Percentiles rank a stretch among this genome's conserved stretches.
Conservation (phyloP, 1,140 invertebrate genomes). For the Apocrypta bakeri region DNA sequence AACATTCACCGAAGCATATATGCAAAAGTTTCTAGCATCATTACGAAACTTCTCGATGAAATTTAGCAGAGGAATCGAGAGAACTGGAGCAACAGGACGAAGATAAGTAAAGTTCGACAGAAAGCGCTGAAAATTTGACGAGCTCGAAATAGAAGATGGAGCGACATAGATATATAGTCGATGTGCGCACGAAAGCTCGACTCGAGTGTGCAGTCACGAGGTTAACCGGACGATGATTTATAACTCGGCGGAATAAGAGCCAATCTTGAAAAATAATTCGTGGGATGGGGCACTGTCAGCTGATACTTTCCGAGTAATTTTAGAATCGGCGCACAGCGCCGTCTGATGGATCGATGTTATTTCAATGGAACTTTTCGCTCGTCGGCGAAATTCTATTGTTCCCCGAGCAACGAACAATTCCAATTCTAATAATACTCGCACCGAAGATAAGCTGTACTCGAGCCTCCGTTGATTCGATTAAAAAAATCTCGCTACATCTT, state of each 20-base stretch:
- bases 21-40: too few species aligned
- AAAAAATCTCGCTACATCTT: background rate
- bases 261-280: constrained; percentile 18
- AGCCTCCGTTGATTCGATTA: background rate
- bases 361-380: constrained; percentile 2
- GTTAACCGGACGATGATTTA: constrained; percentile 42
- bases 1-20: too few species aligned
- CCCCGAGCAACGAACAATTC: background rate
- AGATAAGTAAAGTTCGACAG: too few species aligned
- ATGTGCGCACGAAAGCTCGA: background rate
- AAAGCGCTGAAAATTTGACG: too few species aligned
- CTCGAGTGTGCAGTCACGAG: background rate
- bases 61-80: too few species aligned
- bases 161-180: too few species aligned
- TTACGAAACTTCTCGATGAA: too few species aligned
- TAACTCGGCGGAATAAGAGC: constrained; percentile 6
- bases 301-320: background rate
- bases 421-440: background rate
- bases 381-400: background rate
- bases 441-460: background rate
- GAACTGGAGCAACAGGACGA: too few species aligned
- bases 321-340: background rate
- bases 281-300: background rate
- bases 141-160: too few species aligned
- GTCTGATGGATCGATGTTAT: background rate